Evolutionary conservation across 2,113 vertebrate genomes (phyloP).

Genomic region (Climacteris rufus): DNA sequence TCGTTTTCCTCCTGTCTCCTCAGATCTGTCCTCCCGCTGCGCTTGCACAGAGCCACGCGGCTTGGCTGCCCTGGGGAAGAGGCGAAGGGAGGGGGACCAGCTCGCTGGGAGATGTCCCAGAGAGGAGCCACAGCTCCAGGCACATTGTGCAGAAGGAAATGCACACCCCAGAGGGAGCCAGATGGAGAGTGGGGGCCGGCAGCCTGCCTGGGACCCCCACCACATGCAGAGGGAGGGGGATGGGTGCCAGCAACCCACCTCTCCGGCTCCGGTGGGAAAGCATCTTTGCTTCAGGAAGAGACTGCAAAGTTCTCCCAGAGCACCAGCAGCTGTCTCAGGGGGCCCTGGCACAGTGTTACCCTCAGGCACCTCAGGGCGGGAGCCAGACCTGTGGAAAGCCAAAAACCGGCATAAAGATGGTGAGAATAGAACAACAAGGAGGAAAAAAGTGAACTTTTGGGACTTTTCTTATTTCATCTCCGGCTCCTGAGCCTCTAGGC

Average conservation of each 20-base stretch:
- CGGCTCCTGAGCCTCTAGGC: not conserved
- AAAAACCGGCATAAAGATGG: not conserved
- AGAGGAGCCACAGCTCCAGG: not conserved
- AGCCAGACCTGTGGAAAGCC: not conserved
- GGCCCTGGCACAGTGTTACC: not conserved
- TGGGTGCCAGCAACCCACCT: not conserved
- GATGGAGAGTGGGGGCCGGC: not conserved
- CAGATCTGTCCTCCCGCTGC: conserved; percentile 19
- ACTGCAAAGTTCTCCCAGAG: not conserved
- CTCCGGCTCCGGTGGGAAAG: accelerated
- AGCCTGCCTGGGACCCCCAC: not conserved
- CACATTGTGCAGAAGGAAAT: not conserved
- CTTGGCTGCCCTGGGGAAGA: not conserved
- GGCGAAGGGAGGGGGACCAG: not conserved
- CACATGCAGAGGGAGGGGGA: accelerated
- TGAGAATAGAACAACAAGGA: not conserved
- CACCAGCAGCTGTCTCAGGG: not conserved
- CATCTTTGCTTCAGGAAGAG: not conserved
- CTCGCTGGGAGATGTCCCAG: not conserved
- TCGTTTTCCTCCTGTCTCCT: conserved; percentile 59
- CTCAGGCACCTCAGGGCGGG: not conserved
- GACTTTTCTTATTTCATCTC: not conserved
- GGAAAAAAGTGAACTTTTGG: not conserved
- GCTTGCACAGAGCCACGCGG: not conserved
- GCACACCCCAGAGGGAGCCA: not conserved